phyloP scores from a whole-genome alignment of 2,888 invertebrate species.

The Cosmopolites sordidus region DNA sequence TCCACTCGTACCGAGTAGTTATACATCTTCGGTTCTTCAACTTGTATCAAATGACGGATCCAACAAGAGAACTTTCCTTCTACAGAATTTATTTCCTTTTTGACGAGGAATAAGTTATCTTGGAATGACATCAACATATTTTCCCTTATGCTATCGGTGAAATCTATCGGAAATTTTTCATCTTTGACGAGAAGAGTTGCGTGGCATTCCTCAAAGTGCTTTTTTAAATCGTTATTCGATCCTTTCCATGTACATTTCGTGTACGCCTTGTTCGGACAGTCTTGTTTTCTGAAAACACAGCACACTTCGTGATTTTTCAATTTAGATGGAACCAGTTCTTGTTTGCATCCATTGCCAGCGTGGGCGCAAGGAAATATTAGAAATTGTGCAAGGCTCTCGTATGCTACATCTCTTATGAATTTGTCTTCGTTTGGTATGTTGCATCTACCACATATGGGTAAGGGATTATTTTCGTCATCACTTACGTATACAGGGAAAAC shows the following conservation, averaged over 20 bases:
- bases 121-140: slow-evolving; percentile 32
- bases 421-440: slow-evolving; percentile 27
- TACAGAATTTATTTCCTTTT: slow-evolving; percentile 31
- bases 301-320: slow-evolving; percentile 35
- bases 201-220: slow-evolving; percentile 38
- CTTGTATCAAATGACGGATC: slow-evolving; percentile 25
- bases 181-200: slow-evolving; percentile 31
- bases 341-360: slow-evolving; percentile 35
- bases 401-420: slow-evolving; percentile 33
- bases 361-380: slow-evolving; percentile 39
- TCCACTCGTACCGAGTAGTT: slow-evolving; percentile 25
- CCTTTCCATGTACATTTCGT: slow-evolving; percentile 40
- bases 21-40: slow-evolving; percentile 19
- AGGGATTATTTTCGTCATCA: slow-evolving; percentile 22
- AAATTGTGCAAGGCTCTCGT: slow-evolving; percentile 36
- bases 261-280: slow-evolving; percentile 32
- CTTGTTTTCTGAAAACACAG: slow-evolving; percentile 34
- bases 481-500: slow-evolving; percentile 33
- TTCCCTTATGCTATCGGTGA: slow-evolving; percentile 34
- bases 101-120: slow-evolving; percentile 37
- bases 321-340: slow-evolving; percentile 29
- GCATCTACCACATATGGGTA: slow-evolving; percentile 39
- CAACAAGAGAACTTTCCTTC: slow-evolving; percentile 25
- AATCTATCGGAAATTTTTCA: slow-evolving; percentile 36
- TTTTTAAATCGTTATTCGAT: slow-evolving; percentile 30